These are phyloP conservation scores for Amblyjoppa fuscipennis DNA, from an alignment of 2,888 invertebrate genomes.

Conservation along the genomic window DNA sequence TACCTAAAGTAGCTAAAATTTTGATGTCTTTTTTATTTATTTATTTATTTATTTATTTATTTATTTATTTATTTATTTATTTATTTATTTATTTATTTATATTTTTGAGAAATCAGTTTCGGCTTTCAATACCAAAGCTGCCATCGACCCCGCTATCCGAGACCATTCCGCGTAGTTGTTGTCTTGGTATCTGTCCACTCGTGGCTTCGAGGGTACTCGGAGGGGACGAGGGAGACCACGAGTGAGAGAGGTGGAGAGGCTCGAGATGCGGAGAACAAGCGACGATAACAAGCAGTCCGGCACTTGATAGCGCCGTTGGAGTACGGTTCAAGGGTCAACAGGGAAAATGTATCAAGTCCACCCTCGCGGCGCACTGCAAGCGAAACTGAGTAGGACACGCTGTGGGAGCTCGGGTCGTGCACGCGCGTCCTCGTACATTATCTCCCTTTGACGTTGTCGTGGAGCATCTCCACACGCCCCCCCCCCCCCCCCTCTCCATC, in stretches of 20 bases:
- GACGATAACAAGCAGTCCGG: slow-evolving; percentile 61
- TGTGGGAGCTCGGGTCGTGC: slow-evolving; percentile 18
- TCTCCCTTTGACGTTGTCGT: slow-evolving; percentile 66
- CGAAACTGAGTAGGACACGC: slow-evolving; percentile 17
- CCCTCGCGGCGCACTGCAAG: slow-evolving; percentile 18
- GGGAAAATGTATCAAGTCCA: slow-evolving; percentile 55
- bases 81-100: too few species aligned
- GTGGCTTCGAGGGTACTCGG: slow-evolving; percentile 20
- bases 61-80: too few species aligned
- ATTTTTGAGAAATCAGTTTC: too few species aligned
- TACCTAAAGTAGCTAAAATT: too few species aligned
- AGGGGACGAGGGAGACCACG: slow-evolving; percentile 3
- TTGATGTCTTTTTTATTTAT: too few species aligned
- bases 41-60: too few species aligned
- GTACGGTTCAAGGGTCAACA: slow-evolving; percentile 63
- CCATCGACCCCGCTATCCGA: not conserved
- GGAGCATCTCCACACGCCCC: slow-evolving; percentile 30
- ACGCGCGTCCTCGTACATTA: slow-evolving; percentile 60
- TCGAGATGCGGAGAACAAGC: slow-evolving; percentile 53
- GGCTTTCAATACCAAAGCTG: not conserved
- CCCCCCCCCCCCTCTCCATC: slow-evolving; percentile 6
- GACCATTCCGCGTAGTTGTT: not conserved
- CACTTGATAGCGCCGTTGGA: slow-evolving; percentile 59
- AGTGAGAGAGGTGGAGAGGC: not conserved
- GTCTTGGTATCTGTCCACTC: not conserved